phyloP scores from a whole-genome alignment of 2,113 vertebrate genomes.

The Neotoma lepida region DNA sequence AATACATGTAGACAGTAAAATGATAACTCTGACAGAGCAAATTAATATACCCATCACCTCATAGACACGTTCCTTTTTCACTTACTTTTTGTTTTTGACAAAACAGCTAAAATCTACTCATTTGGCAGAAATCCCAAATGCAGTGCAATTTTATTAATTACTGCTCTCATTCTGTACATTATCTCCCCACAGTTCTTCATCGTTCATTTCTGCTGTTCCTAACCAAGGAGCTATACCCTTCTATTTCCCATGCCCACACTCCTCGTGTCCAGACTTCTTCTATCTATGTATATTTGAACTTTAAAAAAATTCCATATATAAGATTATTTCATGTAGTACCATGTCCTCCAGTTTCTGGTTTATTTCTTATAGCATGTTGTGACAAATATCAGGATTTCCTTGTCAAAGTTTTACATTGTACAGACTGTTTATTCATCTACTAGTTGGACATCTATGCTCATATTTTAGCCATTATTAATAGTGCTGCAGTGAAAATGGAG shows the following conservation, averaged over 20 bases:
- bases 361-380: not conserved
- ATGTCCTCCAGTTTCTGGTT: not conserved
- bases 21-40: not conserved
- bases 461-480: not conserved
- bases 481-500: not conserved
- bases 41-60: not conserved
- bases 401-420: not conserved
- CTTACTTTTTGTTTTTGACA: not conserved
- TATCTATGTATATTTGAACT: not conserved
- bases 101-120: not conserved
- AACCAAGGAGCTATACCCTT: not conserved
- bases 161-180: not conserved
- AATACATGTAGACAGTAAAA: not conserved
- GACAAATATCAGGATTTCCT: not conserved
- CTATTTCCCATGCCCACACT: not conserved
- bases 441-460: too few relatives aligned
- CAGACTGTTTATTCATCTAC: not conserved
- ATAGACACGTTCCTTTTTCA: not conserved
- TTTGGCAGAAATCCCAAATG: not conserved
- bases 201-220: not conserved
- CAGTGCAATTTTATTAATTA: not conserved
- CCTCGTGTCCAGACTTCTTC: not conserved
- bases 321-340: not conserved
- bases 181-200: not conserved
- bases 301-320: not conserved